These are phyloP conservation scores for Anarhynchus alexandrinus DNA, from an alignment of 2,113 vertebrate genomes.

Conservation along the genomic window DNA sequence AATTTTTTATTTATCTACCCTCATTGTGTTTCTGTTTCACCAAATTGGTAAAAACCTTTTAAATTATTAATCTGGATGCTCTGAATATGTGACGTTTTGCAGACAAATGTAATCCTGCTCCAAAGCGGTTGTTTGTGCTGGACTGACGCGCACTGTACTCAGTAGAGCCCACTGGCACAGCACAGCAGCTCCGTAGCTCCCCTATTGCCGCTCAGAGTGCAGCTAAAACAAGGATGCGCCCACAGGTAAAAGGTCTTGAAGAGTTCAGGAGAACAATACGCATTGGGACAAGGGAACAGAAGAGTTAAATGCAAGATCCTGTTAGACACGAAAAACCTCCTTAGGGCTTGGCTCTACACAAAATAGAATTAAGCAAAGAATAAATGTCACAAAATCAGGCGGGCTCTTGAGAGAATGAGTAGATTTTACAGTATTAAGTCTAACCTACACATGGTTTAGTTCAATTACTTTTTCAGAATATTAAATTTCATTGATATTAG, in stretches of 20 bases:
- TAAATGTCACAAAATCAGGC: not conserved
- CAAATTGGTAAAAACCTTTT: not conserved
- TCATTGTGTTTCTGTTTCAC: not conserved
- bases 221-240: not conserved
- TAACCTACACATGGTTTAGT: not conserved
- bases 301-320: not conserved
- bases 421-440: not conserved
- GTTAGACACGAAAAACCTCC: not conserved
- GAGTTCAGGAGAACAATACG: not conserved
- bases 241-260: not conserved
- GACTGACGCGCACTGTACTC: not conserved
- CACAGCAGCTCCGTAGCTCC: not conserved
- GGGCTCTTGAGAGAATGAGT: not conserved
- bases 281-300: not conserved
- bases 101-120: not conserved
- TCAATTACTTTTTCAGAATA: not conserved
- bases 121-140: not conserved
- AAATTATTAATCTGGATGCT: not conserved
- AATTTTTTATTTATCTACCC: not conserved
- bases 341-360: not conserved
- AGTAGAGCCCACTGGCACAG: not conserved
- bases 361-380: not conserved
- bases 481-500: not conserved
- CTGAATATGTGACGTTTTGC: not conserved
- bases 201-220: fast-evolving